Conservation (phyloP, 2,797 vertebrate species). For the Trachops cirrhosus region DNA sequence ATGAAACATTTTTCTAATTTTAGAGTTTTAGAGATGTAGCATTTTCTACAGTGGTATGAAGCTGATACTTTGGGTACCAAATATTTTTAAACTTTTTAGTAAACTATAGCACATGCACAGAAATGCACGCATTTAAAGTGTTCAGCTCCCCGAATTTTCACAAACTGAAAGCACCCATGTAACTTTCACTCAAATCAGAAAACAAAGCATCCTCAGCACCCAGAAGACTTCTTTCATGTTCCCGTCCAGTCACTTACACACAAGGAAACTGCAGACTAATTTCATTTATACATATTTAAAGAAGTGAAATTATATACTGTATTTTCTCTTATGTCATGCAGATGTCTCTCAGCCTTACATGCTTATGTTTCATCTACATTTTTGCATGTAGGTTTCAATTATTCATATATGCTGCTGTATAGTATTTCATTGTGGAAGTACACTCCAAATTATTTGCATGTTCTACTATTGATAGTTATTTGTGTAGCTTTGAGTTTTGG, state of each 20-base stretch:
- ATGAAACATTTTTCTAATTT: slow-evolving; percentile 38
- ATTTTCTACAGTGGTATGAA: slow-evolving; percentile 20
- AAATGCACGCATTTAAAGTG: background rate
- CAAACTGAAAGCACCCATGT: background rate
- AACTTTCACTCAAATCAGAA: background rate
- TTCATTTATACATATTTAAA: background rate
- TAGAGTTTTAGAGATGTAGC: background rate
- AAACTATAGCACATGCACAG: no score
- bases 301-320: background rate
- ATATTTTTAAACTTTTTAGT: background rate
- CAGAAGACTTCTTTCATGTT: background rate
- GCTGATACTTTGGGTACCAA: background rate
- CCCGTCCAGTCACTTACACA: background rate
- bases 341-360: background rate
- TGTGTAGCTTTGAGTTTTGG: background rate
- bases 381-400: background rate
- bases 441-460: background rate
- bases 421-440: background rate
- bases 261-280: background rate
- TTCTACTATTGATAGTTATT: background rate
- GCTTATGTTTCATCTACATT: background rate
- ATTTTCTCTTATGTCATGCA: background rate
- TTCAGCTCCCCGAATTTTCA: background rate
- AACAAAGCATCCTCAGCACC: background rate
- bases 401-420: background rate